Evolutionary conservation across 2,888 invertebrate genomes (phyloP).

Genomic region (Synergus japonicus): DNA sequence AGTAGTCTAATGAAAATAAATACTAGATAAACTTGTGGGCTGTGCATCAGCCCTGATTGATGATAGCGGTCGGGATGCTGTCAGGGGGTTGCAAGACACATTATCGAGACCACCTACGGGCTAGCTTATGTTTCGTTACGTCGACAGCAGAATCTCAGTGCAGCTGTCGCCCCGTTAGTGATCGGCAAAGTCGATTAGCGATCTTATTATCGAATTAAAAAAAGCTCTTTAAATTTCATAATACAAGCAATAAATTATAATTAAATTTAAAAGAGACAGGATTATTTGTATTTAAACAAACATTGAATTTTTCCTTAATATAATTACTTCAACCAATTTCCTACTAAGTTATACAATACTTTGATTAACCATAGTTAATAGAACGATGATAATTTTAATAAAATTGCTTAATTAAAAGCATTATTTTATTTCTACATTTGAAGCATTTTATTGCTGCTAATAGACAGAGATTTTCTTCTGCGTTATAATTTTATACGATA

Average conservation of each 20-base stretch:
- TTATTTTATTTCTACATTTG: background rate
- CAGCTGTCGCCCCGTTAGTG: slow-evolving; percentile 48
- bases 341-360: background rate
- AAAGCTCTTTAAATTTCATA: background rate
- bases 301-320: background rate
- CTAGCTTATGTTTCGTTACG: slow-evolving; percentile 56
- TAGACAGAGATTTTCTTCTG: background rate
- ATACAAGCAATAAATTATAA: background rate
- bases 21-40: slow-evolving; percentile 75
- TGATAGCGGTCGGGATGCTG: slow-evolving; percentile 69
- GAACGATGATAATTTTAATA: background rate
- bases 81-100: slow-evolving; percentile 75
- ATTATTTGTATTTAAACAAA: background rate
- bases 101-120: slow-evolving; percentile 65
- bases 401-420: background rate
- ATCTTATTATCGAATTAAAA: slow-evolving; percentile 22
- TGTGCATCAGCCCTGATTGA: slow-evolving; percentile 72
- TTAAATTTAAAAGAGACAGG: background rate
- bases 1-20: slow-evolving; percentile 75
- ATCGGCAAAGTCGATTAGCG: slow-evolving; percentile 33
- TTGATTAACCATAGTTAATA: background rate
- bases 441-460: background rate
- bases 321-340: background rate
- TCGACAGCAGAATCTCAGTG: slow-evolving; percentile 53
- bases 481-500: background rate